Conservation (phyloP, 2,888 invertebrate species). For the Thelaira solivaga region DNA sequence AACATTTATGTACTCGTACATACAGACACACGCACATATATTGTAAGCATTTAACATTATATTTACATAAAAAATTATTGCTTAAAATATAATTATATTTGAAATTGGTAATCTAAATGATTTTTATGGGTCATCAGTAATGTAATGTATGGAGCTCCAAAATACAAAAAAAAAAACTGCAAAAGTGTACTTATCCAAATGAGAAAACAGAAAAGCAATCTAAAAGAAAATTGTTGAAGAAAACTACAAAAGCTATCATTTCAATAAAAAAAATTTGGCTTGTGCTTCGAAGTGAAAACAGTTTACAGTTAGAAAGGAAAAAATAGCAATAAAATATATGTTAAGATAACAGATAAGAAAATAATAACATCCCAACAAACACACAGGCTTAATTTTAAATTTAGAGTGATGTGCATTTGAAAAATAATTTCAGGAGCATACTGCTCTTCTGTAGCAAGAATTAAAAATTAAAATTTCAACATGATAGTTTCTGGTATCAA, state of each 20-base stretch:
- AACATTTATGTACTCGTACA: neutral
- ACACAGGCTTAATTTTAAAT: no score
- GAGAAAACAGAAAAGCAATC: neutral
- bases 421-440: no score
- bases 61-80: neutral
- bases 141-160: no score
- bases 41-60: no score
- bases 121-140: neutral
- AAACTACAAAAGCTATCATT: slow-evolving; percentile 15
- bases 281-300: slow-evolving; percentile 61
- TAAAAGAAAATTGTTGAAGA: slow-evolving; percentile 18
- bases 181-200: no score
- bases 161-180: no score
- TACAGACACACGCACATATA: neutral
- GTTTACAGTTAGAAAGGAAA: slow-evolving; percentile 61
- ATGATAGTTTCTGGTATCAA: no score
- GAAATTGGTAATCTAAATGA: neutral
- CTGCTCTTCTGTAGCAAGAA: no score
- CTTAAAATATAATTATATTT: no score
- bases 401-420: no score
- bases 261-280: slow-evolving; percentile 28
- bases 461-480: no score
- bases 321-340: slow-evolving; percentile 36
- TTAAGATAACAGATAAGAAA: slow-evolving; percentile 38
- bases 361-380: slow-evolving; percentile 8